Evolutionary conservation across 2,113 vertebrate genomes (phyloP).

Genomic region (mouse (Mus musculus)): GRCm39 chr1:41006001-41006500

Average conservation of each 20-base stretch:
- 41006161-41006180: conserved; percentile 6
- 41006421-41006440: background rate
- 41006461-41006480: conserved; percentile 37
- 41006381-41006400: background rate
- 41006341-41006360: accelerated
- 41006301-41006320: accelerated
- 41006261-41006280: accelerated
- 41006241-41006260: background rate
- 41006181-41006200: background rate
- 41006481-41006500: conserved; percentile 73
- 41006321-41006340: background rate
- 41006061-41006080: conserved; percentile 29
- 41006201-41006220: background rate
- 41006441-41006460: background rate
- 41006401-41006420: accelerated
- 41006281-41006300: too few relatives aligned
- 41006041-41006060: background rate
- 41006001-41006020: conserved; percentile 38
- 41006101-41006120: background rate
- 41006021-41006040: conserved; percentile 41
- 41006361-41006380: background rate
- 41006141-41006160: background rate
- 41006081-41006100: conserved; percentile 2
- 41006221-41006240: background rate
- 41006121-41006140: conserved; percentile 26